Conservation (phyloP, 1,140 invertebrate species). For the Daktulosphaira vitifoliae region DNA sequence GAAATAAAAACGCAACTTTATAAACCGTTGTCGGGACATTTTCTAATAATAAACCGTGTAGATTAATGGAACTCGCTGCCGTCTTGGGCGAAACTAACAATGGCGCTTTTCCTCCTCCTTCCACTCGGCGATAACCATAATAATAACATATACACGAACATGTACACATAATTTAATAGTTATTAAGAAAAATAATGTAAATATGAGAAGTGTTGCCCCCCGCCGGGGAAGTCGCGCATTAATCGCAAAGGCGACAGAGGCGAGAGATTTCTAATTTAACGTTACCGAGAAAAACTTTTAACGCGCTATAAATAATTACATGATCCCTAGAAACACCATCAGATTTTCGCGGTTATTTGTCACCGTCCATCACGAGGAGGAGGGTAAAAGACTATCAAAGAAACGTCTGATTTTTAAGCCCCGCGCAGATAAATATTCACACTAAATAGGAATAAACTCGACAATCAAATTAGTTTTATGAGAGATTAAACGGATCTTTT, state of each 20-base stretch:
- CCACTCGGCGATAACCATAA: neutral
- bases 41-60: slow-evolving; percentile 23
- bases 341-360: no score
- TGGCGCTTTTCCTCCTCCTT: neutral
- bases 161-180: no score
- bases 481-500: no score
- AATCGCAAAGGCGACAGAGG: no score
- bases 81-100: neutral
- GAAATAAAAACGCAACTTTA: slow-evolving; percentile 7
- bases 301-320: slow-evolving; percentile 15
- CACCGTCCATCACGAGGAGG: no score
- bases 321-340: neutral
- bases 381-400: no score
- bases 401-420: no score
- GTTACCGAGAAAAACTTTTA: slow-evolving; percentile 19
- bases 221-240: no score
- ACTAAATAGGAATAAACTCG: no score
- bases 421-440: no score
- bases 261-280: neutral
- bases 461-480: no score
- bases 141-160: slow-evolving; percentile 1
- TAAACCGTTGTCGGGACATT: neutral
- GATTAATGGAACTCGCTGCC: slow-evolving; percentile 1
- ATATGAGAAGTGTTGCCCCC: no score
- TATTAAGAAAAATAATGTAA: neutral